phyloP scores from a whole-genome alignment of 2,888 invertebrate species.

The Bellardia pandia region DNA sequence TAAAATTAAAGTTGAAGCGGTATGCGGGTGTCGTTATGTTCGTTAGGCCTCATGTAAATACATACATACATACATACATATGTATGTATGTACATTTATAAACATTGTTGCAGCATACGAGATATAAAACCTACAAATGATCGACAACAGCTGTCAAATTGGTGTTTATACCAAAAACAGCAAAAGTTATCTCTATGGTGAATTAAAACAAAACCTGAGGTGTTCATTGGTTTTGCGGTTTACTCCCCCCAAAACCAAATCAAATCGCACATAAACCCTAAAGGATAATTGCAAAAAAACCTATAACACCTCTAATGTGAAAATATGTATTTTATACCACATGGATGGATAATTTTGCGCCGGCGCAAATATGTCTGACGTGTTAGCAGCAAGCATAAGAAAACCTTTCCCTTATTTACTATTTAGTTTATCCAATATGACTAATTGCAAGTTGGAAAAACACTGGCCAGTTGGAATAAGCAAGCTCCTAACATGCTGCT shows the following conservation, averaged over 20 bases:
- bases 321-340: conserved; percentile 31
- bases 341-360: conserved; percentile 18
- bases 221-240: conserved; percentile 65
- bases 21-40: conserved; percentile 53
- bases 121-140: background rate
- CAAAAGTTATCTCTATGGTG: background rate
- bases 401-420: background rate
- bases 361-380: conserved; percentile 72
- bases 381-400: background rate
- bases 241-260: conserved; percentile 53
- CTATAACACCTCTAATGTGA: background rate
- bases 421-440: conserved; percentile 48
- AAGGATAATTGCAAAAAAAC: conserved; percentile 56
- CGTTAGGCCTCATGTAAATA: background rate
- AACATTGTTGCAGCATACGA: conserved; percentile 36
- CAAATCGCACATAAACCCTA: conserved; percentile 14
- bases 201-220: conserved; percentile 21
- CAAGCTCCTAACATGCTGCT: conserved; percentile 69
- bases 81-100: no score
- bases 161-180: background rate
- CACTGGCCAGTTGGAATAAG: conserved; percentile 55
- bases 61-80: background rate
- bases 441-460: conserved; percentile 54
- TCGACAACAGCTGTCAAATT: conserved; percentile 31
- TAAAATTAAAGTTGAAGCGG: conserved; percentile 14